Conservation (phyloP, 35 echinoderm and acorn worm genomes). For the Ptychodera flava region DNA sequence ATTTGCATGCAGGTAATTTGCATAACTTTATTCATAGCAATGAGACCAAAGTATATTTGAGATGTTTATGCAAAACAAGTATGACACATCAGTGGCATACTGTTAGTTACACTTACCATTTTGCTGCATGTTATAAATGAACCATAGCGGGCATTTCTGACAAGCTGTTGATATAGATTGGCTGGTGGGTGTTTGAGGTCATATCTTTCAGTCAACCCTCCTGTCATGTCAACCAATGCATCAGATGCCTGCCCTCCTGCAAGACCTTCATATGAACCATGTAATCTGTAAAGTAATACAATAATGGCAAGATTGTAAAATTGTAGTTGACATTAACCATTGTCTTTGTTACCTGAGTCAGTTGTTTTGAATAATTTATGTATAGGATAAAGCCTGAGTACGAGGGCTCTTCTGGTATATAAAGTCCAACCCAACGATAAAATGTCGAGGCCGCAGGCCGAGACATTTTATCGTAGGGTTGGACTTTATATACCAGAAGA, state of each 20-base stretch:
- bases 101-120: slow-evolving; percentile 34
- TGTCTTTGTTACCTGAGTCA: no score
- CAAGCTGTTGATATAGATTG: no score
- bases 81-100: not conserved
- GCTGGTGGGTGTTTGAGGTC: no score
- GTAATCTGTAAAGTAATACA: slow-evolving; percentile 26
- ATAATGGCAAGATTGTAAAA: not conserved
- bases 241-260: slow-evolving; percentile 64
- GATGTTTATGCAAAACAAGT: not conserved
- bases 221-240: slow-evolving; percentile 62
- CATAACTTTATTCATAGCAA: not conserved
- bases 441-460: no score
- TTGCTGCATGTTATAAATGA: slow-evolving; percentile 60
- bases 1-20: no score
- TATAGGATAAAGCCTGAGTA: no score
- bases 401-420: no score
- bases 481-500: no score
- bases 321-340: no score
- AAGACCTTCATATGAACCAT: slow-evolving; percentile 67
- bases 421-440: no score
- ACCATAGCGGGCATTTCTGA: slow-evolving; percentile 4
- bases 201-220: slow-evolving; percentile 57
- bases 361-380: no score
- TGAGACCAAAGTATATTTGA: not conserved
- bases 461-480: no score